Percentiles rank a stretch among this genome's conserved stretches.
Conservation (phyloP, 2,113 vertebrate genomes). For the Ochotona curzoniae region DNA sequence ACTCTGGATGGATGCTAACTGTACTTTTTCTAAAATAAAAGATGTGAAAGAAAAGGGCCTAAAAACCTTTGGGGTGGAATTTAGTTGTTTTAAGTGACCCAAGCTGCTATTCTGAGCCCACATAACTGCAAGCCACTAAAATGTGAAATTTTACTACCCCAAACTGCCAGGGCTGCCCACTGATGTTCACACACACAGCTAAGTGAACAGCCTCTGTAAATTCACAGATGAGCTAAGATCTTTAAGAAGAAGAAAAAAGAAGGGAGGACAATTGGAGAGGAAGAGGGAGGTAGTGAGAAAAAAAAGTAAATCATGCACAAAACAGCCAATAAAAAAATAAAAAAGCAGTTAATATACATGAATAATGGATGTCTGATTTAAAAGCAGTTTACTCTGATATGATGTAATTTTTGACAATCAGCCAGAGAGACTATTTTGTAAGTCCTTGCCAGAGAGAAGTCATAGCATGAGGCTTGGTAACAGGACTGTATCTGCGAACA, state of each 20-base stretch:
- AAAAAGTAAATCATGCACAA: slow-evolving; percentile 88
- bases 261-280: slow-evolving; percentile 79
- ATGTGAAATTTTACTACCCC: slow-evolving; percentile 56
- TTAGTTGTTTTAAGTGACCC: slow-evolving; percentile 60
- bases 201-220: slow-evolving; percentile 83
- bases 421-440: slow-evolving; percentile 94
- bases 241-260: slow-evolving; percentile 79
- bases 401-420: slow-evolving; percentile 95
- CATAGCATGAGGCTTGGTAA: slow-evolving; percentile 87
- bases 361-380: slow-evolving; percentile 93
- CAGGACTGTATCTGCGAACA: slow-evolving; percentile 72
- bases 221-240: slow-evolving; percentile 88
- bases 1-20: not conserved
- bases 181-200: slow-evolving; percentile 64
- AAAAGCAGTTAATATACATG: slow-evolving; percentile 91
- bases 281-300: slow-evolving; percentile 72
- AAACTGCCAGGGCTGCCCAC: slow-evolving; percentile 77
- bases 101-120: slow-evolving; percentile 53
- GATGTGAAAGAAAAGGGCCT: slow-evolving; percentile 65
- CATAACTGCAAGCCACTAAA: slow-evolving; percentile 71
- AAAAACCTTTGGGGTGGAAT: slow-evolving; percentile 55
- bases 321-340: slow-evolving; percentile 85
- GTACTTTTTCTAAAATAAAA: slow-evolving; percentile 45
- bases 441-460: slow-evolving; percentile 91
- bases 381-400: slow-evolving; percentile 92